A percentile compares a stretch with the other conserved stretches of the same genome.
phyloP scores from a whole-genome alignment of 1,140 invertebrate genomes.

The Aphis craccivora region DNA sequence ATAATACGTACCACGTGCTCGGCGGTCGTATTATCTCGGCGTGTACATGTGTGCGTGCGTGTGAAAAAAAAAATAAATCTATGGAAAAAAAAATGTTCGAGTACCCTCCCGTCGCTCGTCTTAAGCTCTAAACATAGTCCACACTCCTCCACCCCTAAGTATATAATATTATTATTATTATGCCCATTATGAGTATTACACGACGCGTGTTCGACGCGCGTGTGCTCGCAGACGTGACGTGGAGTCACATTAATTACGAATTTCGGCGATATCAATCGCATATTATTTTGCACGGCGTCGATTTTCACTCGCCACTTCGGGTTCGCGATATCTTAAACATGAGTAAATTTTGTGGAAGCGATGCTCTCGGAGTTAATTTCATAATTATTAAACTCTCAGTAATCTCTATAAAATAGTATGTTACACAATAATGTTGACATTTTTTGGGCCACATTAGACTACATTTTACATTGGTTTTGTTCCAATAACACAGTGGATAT shows the following conservation, averaged over 20 bases:
- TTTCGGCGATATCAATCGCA: neutral
- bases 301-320: neutral
- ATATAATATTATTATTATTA: neutral
- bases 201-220: neutral
- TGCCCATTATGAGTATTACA: neutral
- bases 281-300: neutral
- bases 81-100: neutral
- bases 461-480: no score
- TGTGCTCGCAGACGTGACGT: no score
- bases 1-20: slow-evolving; percentile 33
- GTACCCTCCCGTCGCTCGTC: neutral
- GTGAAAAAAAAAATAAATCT: neutral
- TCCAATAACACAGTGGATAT: no score
- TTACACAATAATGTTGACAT: no score
- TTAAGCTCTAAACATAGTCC: slow-evolving; percentile 33
- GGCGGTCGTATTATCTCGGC: neutral
- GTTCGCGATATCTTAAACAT: no score
- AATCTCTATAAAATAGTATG: no score
- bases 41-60: neutral
- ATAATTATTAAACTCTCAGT: no score
- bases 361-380: no score
- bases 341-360: no score
- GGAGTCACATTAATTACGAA: neutral
- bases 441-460: no score
- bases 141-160: neutral